Base-by-base conservation (phyloP, 1,140 invertebrate genomes). In the Ctenoplectra terminalis region DNA sequence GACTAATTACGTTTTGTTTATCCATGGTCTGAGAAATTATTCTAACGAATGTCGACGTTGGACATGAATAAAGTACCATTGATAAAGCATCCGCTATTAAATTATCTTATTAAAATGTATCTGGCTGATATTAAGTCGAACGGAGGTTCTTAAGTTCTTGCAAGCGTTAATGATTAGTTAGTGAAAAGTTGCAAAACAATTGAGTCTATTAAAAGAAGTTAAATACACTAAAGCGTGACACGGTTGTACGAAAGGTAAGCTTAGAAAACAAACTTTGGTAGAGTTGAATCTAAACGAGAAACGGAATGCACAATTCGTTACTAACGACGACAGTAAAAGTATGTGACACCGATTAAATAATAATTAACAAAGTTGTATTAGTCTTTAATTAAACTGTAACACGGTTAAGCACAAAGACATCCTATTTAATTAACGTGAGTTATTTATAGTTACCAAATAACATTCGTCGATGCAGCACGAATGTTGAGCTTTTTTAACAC, bases 281-380 rank as follows among this genome's bases (percentile, higher is more conserved):
- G 23, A n/a, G 31, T 31, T 31, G 31, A 66, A 29, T 52, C 37
- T 26, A 46, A 29, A 4, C 17, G 17, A n/a, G 23, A n/a, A 50
- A 71, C 23, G 40, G 54, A 61, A 78, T 26, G 26, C 46, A 23
- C 15, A 50, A 71, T 71, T 71, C 37, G 31, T 48, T 34, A 17
- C 15, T 67, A 8, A n/a, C n/a, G n/a, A n/a, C 6, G 26, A 20
- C 34, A 20, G 34, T 17, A n/a, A n/a, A n/a, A 11, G 61, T 52
- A 29, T 66, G 34, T 52, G n/a, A 29, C 20, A 1, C 56, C 15
- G 17, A 5, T 74, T 52, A 15, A 29, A 61, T 52, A 61, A 71
- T 50, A 79, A 79, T 79, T 79, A 79, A 71, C 76, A 46, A 71
- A 61, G 54, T 79, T 79, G 67, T 40, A 79, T 79, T 43, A 61